A percentile compares a stretch with the other conserved stretches of the same genome.
phyloP scores from a whole-genome alignment of 2,113 vertebrate species.

The Xiphophorus couchianus region DNA sequence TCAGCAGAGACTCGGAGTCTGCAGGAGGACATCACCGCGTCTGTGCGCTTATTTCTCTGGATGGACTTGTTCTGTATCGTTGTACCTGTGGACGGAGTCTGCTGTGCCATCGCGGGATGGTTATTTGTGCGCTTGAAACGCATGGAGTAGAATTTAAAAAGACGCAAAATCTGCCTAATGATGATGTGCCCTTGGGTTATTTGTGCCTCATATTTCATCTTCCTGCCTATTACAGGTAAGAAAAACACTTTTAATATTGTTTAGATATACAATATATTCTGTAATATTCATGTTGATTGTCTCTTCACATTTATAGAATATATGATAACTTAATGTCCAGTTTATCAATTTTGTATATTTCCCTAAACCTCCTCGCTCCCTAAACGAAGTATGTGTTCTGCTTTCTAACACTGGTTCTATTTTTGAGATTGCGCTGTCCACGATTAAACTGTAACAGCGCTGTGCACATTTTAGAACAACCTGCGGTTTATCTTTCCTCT shows the following conservation, averaged over 20 bases:
- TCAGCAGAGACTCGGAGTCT: conserved; percentile 25
- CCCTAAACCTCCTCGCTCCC: not conserved
- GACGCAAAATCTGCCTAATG: conserved; percentile 15
- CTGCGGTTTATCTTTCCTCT: not conserved
- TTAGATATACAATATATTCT: not conserved
- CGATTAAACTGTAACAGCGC: not conserved
- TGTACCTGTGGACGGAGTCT: conserved; percentile 7
- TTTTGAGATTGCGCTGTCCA: not conserved
- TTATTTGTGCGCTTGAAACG: conserved; percentile 19
- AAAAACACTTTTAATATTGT: not conserved
- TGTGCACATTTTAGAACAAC: not conserved
- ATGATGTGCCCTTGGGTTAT: conserved; percentile 59
- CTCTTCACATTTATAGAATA: not conserved
- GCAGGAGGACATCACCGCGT: conserved; percentile 30
- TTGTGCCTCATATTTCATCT: conserved; percentile 39
- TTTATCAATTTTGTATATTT: not conserved
- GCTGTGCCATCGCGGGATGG: conserved; percentile 27
- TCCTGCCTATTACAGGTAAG: conserved; percentile 65
- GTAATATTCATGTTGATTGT: not conserved
- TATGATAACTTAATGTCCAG: not conserved
- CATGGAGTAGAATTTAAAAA: conserved; percentile 37
- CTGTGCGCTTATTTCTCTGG: conserved; percentile 24
- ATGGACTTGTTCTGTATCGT: conserved; percentile 17
- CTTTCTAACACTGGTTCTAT: not conserved
- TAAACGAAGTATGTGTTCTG: not conserved